phyloP scores from a whole-genome alignment of 2,888 invertebrate genomes.

The Pyrgus malvae region DNA sequence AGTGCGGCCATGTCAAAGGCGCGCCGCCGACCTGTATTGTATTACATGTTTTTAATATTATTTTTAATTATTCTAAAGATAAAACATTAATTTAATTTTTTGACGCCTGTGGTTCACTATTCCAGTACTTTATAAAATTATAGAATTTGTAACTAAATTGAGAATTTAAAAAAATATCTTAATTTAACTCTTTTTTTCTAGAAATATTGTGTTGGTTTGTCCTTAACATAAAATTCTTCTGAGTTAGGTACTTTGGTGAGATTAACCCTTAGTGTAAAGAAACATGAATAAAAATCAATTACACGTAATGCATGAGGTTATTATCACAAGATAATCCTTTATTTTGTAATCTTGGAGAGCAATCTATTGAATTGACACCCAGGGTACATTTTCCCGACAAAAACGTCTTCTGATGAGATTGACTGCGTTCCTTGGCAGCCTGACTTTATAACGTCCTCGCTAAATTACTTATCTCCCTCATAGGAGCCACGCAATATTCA shows the following conservation, averaged over 20 bases:
- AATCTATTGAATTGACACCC: slow-evolving; percentile 19
- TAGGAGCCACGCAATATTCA: slow-evolving; percentile 9
- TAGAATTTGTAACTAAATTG: too few relatives aligned
- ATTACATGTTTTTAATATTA: slow-evolving; percentile 39
- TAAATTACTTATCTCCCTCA: slow-evolving; percentile 24
- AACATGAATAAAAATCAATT: slow-evolving; percentile 1
- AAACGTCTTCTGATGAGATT: slow-evolving; percentile 18
- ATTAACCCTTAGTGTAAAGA: too few relatives aligned
- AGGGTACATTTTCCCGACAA: slow-evolving; percentile 12
- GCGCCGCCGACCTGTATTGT: slow-evolving; percentile 43
- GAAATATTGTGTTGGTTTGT: background rate
- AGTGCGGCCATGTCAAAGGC: slow-evolving; percentile 28
- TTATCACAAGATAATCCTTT: slow-evolving; percentile 7
- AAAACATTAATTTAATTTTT: background rate
- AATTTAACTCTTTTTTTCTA: too few relatives aligned
- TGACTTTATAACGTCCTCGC: slow-evolving; percentile 19
- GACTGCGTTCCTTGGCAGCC: slow-evolving; percentile 20
- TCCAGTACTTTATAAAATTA: too few relatives aligned
- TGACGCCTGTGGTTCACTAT: background rate
- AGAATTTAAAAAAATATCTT: background rate
- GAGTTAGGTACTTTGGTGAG: too few relatives aligned
- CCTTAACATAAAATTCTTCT: too few relatives aligned
- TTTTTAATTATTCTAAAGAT: background rate
- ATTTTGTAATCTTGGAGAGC: slow-evolving; percentile 12
- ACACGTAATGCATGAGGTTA: background rate